Evolutionary conservation across 2,113 vertebrate species (phyloP).

Genomic region (Crotalus helleri): DNA sequence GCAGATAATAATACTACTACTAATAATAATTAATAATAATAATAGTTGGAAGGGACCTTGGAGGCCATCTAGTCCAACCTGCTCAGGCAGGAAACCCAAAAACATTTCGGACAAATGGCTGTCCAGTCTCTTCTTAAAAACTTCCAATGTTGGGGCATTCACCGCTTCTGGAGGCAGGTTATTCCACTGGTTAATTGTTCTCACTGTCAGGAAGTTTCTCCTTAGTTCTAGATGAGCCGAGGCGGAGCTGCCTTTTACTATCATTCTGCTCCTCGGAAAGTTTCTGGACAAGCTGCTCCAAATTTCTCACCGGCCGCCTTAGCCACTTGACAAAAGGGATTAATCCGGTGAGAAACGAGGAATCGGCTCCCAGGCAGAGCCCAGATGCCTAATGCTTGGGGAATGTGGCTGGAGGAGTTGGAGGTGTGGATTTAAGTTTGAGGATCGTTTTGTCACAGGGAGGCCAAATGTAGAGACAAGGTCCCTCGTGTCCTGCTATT

Average conservation of each 20-base stretch:
- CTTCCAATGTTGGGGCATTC: too few species aligned
- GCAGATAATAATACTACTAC: background rate
- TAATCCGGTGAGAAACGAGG: background rate
- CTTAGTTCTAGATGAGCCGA: background rate
- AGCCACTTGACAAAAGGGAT: background rate
- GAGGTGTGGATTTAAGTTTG: background rate
- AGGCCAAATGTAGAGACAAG: background rate
- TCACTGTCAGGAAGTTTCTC: too few species aligned
- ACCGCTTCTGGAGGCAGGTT: too few species aligned
- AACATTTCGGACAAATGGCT: too few species aligned
- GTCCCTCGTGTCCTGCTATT: background rate
- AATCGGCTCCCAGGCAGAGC: background rate
- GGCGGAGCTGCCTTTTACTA: background rate
- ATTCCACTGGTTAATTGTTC: too few species aligned
- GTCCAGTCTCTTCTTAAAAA: too few species aligned
- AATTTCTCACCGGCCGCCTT: background rate
- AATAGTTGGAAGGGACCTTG: too few species aligned
- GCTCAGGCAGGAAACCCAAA: too few species aligned
- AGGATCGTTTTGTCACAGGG: background rate
- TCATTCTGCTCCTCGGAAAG: rapidly evolving
- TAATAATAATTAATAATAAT: too few species aligned
- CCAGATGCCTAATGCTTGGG: background rate
- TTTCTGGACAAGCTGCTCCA: background rate
- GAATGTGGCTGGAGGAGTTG: background rate
- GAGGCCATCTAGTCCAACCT: too few species aligned